Percentiles rank a stretch among this genome's conserved stretches.
These are phyloP conservation scores for Aspidapion aeneum DNA, from an alignment of 2,888 invertebrate genomes.

Conservation along the genomic window DNA sequence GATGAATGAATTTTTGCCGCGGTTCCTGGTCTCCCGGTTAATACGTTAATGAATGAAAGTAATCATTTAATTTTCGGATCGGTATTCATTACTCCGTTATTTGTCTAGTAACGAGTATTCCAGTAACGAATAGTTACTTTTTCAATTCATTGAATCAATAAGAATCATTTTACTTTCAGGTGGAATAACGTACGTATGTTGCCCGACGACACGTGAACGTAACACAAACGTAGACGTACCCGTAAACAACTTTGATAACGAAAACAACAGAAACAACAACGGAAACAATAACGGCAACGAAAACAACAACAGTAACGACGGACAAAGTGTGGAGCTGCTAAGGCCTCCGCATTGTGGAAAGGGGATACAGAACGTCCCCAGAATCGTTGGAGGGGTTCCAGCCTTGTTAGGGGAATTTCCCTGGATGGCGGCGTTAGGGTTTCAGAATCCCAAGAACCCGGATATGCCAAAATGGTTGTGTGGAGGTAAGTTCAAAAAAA, in stretches of 20 bases:
- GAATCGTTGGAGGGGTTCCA: constrained; percentile 70
- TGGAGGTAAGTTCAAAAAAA: constrained; percentile 62
- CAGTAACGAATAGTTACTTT: too few relatives aligned
- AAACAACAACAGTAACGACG: constrained; percentile 14
- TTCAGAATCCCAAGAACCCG: constrained; percentile 49
- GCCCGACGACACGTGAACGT: background rate
- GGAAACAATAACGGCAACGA: constrained; percentile 10
- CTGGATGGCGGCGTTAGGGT: constrained; percentile 75
- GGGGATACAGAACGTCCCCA: constrained; percentile 53
- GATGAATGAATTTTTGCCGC: too few relatives aligned
- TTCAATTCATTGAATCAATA: too few relatives aligned
- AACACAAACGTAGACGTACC: background rate
- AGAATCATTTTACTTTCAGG: background rate
- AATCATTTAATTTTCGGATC: too few relatives aligned
- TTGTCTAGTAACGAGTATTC: too few relatives aligned
- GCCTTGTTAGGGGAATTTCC: constrained; percentile 73
- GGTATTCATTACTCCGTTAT: too few relatives aligned
- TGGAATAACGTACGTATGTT: background rate
- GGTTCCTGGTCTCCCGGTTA: too few relatives aligned
- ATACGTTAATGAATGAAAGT: too few relatives aligned
- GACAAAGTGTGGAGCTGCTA: constrained; percentile 33
- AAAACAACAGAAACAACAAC: background rate
- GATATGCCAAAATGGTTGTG: constrained; percentile 49
- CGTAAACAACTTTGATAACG: background rate
- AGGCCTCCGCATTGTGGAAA: constrained; percentile 59